Evolutionary conservation across 2,113 vertebrate species (phyloP), one percentile per base, ranked within the genome.

Genomic region (Lepisosteus osseus): DNA sequence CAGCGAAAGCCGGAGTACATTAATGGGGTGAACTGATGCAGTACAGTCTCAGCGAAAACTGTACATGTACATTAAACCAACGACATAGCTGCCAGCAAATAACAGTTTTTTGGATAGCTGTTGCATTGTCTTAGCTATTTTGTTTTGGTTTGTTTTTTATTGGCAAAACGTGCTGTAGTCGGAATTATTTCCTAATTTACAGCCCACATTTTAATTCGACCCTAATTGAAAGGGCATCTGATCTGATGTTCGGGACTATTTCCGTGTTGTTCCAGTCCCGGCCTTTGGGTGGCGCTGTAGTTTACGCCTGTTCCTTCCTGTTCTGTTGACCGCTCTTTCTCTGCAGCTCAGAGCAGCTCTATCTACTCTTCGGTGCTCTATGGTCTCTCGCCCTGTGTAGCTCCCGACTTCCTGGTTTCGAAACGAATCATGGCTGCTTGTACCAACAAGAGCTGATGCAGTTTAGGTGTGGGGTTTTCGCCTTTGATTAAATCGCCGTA

Each of bases 201-300:
- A 29, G 0, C 29, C 29, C 29, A 29, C 29, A 29, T 29, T 29
- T 29, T 29, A 29, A 29, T 29, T 29, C 29, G 29, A 29, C 29
- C 29, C 29, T 29, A 29, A 29, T 29, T 29, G 29, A 29, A 29
- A 29, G 1, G 29, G 29, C 29, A 29, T 29, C 29, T 29, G 29
- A 29, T 29, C 29, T 29, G 29, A 29, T 29, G 29, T 29, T 29
- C 29, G 29, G 29, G 29, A 29, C 29, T 29, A 29, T 29, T 51
- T 51, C 47, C 5, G 47, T 51, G 47, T 51, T 51, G 5, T 51
- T 51, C 47, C 1, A 51, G 66, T 41, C 17, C 2, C 12, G 44
- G 66, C 66, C 66, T 5, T 67, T 67, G 66, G 66, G 66, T 43
- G 66, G 66, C 66, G 54, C 47, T 67, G 29, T 47, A 54, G 17